Conservation (phyloP, 2,888 invertebrate genomes). For the Automeris io region DNA sequence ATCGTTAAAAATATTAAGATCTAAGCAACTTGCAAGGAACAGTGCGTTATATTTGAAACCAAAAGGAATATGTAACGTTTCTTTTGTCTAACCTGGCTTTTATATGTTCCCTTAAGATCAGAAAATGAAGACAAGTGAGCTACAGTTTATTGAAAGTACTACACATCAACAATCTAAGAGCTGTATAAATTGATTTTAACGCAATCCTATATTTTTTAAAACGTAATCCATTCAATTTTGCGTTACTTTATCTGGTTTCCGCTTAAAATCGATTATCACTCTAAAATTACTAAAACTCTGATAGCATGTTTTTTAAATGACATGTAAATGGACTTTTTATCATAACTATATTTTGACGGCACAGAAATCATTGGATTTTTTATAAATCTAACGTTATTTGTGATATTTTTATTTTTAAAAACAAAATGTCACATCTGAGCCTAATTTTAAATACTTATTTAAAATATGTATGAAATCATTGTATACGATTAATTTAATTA, state of each 20-base stretch:
- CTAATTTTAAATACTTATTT: no score
- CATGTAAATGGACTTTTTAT: no score
- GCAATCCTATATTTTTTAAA: neutral
- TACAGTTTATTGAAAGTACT: neutral
- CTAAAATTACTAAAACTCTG: no score
- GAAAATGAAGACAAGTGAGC: constrained; percentile 1
- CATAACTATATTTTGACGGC: no score
- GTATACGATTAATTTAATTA: no score
- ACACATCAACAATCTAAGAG: neutral
- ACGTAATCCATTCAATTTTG: neutral
- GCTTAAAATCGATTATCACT: neutral
- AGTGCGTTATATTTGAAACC: neutral
- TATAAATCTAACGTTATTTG: no score
- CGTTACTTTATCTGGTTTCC: neutral
- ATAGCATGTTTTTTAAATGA: no score
- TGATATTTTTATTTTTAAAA: no score
- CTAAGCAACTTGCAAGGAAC: neutral
- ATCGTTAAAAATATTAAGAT: neutral
- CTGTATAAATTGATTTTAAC: neutral
- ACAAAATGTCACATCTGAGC: no score
- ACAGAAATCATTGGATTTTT: no score
- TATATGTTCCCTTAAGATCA: neutral
- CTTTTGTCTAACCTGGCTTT: neutral
- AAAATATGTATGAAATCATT: no score
- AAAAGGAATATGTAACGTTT: neutral